Evolutionary conservation across 2,113 vertebrate genomes (phyloP), one percentile per base, ranked within the genome.

Genomic region (Seriola quinqueradiata): DNA sequence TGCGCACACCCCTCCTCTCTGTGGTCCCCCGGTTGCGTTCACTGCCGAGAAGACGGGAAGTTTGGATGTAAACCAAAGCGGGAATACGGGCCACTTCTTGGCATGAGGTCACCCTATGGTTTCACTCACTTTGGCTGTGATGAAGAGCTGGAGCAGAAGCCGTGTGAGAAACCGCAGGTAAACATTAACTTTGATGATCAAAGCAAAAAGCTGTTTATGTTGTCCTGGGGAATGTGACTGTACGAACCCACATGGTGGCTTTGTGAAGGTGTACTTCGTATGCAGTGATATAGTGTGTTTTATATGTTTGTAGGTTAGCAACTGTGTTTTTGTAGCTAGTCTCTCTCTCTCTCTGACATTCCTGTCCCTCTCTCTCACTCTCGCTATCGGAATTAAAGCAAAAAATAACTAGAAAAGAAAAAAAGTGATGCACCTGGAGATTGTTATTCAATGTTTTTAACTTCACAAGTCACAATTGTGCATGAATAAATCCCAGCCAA

Each of bases 11-110:
- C 10, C 34, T 38, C 23, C 50, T 50, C 38, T 59, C 4, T 16
- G 25, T 42, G 48, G 70, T 64, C 40, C 68, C 63, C 59, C 23
- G 32, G 34, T 66, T 81, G 40, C 8, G 0, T 70, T 89, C 28
- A 69, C 52, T 71, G 19, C 66, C 0, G 36, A 82, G 60, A 85
- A 75, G 63, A 70, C 71, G 86, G 82, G 83, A 90, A 70, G 82
- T 81, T 68, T 89, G 70, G 69, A 85, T 64, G 67, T 87, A 90
- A 90, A 84, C 81, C 66, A 82, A 82, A 83, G 57, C 0, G 17
- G 80, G 74, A 86, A 80, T 77, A 75, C 38, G 36, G 77, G 65
- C 77, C 76, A 80, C 61, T 48, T 81, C 52, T 84, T 84, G 70
- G 75, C n/a, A 63, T 77, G 80, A 79, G 74, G 66, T 89, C 86